Percentiles rank a stretch among this genome's conserved stretches.
Evolutionary conservation across 2,113 vertebrate genomes (phyloP).

Genomic region (Nycticryphes semicollaris): DNA sequence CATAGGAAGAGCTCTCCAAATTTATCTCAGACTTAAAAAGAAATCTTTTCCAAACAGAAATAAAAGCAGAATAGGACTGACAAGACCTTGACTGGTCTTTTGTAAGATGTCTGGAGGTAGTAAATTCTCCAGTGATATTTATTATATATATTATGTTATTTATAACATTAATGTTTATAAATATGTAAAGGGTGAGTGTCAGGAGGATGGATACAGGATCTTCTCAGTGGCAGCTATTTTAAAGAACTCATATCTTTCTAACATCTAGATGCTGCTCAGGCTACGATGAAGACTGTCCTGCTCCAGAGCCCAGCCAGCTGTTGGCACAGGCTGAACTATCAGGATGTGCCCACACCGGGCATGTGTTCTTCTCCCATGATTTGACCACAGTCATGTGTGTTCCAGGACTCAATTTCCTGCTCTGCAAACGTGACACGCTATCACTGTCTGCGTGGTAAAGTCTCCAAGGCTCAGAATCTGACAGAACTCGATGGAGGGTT

Average conservation of each 20-base stretch:
- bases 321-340: neutral
- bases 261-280: neutral
- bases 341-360: neutral
- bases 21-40: neutral
- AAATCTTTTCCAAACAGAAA: neutral
- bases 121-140: neutral
- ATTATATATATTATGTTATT: too few species aligned
- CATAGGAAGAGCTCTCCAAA: neutral
- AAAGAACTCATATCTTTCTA: neutral
- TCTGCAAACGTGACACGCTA: neutral
- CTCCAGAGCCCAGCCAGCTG: neutral
- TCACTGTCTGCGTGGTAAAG: neutral
- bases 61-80: neutral
- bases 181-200: too few species aligned
- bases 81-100: neutral
- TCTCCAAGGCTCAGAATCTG: neutral
- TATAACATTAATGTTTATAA: too few species aligned
- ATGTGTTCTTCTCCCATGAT: neutral
- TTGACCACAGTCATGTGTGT: neutral
- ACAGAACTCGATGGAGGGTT: neutral
- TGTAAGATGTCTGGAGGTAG: neutral
- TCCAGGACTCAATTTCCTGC: neutral
- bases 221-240: neutral
- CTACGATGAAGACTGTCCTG: neutral
- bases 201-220: too few species aligned